Evolutionary conservation across 2,797 vertebrate species (phyloP), one percentile per base, ranked within the genome.

Genomic region (Ataeniobius toweri): DNA sequence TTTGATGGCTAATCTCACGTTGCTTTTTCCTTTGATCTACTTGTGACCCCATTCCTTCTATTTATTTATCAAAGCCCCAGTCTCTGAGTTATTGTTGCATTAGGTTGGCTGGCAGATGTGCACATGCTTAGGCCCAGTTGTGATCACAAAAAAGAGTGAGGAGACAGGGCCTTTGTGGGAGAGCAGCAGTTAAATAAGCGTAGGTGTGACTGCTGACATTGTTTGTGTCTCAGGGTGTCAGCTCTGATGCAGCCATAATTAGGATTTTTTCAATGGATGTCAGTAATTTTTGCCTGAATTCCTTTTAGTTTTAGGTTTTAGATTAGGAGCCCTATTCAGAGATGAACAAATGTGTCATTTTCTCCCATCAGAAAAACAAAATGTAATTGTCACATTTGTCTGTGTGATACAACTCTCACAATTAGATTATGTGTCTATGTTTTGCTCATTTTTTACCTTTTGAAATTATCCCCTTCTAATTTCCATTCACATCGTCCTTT

Each of bases 371-470:
- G 68, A 76, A 80, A 83, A 71, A 6, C 24, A 39, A 82, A 81
- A 89, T 85, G 51, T 61, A 78, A 85, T n/a, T 31, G 56, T 67
- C 56, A 31, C 5, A 2, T 73, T 28, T 73, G 7, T 22, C 9
- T 51, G 48, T 28, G 28, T 69, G 20, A 75, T 76, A 56, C 5
- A 10, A 80, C 74, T 72, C 63, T 78, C 67, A 74, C 75, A 75
- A 44, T 69, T 41, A 79, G 46, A 87, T 86, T 80, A 80, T 83
- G 48, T 82, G 44, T 44, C 18, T 59, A 61, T 76, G 51, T 76
- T 81, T 78, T 84, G 50, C 63, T 71, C 48, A 80, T 77, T 72
- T 39, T 41, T 81, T 78, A 89, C 86, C 79, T 6, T 9, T 72
- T 50, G 75, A 78, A 80, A 48, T 31, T 1, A 44, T 61, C 41